Evolutionary conservation across 1,140 invertebrate species (phyloP).

Genomic region (Trichonephila clavipes): DNA sequence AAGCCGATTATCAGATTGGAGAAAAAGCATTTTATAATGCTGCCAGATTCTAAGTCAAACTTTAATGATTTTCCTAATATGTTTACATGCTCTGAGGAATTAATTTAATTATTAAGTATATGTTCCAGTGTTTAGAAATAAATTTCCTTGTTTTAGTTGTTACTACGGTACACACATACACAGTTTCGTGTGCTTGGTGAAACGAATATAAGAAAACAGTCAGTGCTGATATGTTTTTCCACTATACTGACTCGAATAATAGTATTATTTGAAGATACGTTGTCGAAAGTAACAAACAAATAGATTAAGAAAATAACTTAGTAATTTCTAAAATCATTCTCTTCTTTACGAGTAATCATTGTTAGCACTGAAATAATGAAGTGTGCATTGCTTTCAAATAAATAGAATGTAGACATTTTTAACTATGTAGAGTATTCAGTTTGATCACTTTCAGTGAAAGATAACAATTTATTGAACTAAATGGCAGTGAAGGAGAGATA

Average conservation of each 20-base stretch:
- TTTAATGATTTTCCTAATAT: conserved; percentile 69
- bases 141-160: neutral
- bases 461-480: no score
- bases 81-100: neutral
- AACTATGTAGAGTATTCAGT: no score
- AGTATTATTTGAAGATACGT: no score
- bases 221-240: conserved; percentile 37
- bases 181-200: neutral
- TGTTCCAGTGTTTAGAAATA: neutral
- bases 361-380: no score
- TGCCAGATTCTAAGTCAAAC: conserved; percentile 46
- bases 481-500: no score
- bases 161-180: neutral
- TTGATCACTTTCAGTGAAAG: no score
- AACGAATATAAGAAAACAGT: neutral
- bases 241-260: neutral
- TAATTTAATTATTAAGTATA: conserved; percentile 73
- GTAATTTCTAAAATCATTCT: no score
- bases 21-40: conserved; percentile 51
- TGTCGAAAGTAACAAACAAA: no score
- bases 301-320: no score
- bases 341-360: no score
- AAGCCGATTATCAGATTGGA: conserved; percentile 65
- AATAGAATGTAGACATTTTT: no score
- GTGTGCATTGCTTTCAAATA: no score